Evolutionary conservation across 2,797 vertebrate genomes (phyloP).

Genomic region (Syngnathus rostellatus): DNA sequence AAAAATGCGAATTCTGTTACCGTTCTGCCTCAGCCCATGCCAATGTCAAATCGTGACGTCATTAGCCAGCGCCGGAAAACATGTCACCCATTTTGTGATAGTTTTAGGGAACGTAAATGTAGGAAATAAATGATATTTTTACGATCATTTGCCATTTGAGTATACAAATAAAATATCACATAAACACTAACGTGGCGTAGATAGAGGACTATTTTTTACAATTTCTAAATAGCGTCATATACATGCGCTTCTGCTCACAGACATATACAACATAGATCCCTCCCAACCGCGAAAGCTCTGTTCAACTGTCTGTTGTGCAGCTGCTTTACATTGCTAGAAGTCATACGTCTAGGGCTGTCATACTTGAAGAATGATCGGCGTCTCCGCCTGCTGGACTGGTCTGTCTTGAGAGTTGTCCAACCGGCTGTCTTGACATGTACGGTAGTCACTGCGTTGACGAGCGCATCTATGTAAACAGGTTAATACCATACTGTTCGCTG

Average conservation of each 20-base stretch:
- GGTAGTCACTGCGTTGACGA: not conserved
- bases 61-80: conserved; percentile 34
- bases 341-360: conserved; percentile 12
- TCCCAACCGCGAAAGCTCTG: not conserved
- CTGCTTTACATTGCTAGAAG: not conserved
- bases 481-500: not conserved
- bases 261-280: conserved; percentile 11
- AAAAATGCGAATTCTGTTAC: conserved; percentile 19
- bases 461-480: not conserved
- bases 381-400: conserved; percentile 36
- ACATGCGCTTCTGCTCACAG: not conserved
- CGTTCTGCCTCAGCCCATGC: conserved; percentile 25
- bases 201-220: not conserved
- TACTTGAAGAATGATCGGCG: conserved; percentile 1
- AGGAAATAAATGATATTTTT: not conserved
- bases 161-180: not conserved
- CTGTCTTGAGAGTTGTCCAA: conserved; percentile 36
- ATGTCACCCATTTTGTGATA: not conserved
- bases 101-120: not conserved
- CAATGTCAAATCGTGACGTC: conserved; percentile 57
- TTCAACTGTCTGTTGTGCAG: not conserved
- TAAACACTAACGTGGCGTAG: not conserved
- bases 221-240: not conserved
- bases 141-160: not conserved
- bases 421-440: conserved; percentile 31